A percentile compares a stretch with the other conserved stretches of the same genome.
Evolutionary conservation across 2,888 invertebrate genomes (phyloP).

Genomic region (Monoplex corrugatus): DNA sequence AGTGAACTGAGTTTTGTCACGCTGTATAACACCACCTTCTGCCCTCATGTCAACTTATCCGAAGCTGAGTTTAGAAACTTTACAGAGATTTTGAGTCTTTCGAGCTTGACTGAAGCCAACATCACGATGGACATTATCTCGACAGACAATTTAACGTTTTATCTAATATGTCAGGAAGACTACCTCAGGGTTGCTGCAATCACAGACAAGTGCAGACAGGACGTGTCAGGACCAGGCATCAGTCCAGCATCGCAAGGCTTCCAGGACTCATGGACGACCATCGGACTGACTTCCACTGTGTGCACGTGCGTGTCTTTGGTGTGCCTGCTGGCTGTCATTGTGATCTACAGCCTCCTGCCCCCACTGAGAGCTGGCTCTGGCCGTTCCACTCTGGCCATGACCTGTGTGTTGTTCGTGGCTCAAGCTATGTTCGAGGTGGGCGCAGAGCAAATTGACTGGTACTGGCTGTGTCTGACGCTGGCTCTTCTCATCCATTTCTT

Average conservation of each 20-base stretch:
- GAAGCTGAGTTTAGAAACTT: constrained; percentile 6
- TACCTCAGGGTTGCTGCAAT: background rate
- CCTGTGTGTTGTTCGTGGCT: constrained; percentile 56
- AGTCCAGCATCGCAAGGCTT: background rate
- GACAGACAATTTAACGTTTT: background rate
- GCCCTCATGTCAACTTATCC: constrained; percentile 23
- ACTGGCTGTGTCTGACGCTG: constrained; percentile 55
- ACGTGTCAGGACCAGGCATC: too few species aligned
- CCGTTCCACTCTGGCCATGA: constrained; percentile 59
- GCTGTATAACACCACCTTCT: constrained; percentile 30
- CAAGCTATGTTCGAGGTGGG: constrained; percentile 58
- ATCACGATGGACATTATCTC: background rate
- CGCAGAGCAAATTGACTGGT: constrained; percentile 29
- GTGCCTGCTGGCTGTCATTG: constrained; percentile 58
- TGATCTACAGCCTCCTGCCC: constrained; percentile 55
- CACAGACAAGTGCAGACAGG: background rate
- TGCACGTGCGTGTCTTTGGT: constrained; percentile 56
- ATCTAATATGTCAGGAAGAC: constrained; percentile 19
- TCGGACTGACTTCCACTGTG: constrained; percentile 44
- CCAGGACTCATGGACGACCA: constrained; percentile 36
- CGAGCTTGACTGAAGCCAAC: background rate
- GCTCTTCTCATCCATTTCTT: constrained; percentile 60
- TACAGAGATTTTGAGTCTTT: background rate
- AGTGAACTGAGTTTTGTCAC: background rate
- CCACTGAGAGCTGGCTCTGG: constrained; percentile 58